phyloP scores from a whole-genome alignment of 2,797 vertebrate genomes.

The Chromis chromis region DNA sequence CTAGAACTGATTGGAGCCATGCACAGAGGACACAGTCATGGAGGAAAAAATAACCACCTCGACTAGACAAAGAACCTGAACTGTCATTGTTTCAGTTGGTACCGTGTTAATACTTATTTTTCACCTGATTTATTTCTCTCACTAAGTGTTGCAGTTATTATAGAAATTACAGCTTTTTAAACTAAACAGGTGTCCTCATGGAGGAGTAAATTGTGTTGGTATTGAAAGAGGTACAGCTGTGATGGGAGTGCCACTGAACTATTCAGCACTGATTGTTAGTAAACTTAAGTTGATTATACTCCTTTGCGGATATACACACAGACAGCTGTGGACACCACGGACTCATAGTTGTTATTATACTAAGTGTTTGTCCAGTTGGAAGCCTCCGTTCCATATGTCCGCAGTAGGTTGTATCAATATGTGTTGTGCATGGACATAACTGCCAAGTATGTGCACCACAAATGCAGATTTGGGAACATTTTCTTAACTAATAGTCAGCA shows the following conservation, averaged over 20 bases:
- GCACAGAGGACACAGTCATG: conserved; percentile 19
- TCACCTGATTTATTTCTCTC: background rate
- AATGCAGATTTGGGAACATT: too few species aligned
- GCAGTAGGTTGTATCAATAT: too few species aligned
- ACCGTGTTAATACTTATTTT: background rate
- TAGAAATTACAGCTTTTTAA: background rate
- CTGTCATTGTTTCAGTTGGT: background rate
- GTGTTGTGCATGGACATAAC: too few species aligned
- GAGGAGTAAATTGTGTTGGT: background rate
- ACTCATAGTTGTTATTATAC: too few species aligned
- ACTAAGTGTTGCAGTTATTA: background rate
- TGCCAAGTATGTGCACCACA: too few species aligned
- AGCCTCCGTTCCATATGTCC: too few species aligned
- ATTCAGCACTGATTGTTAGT: too few species aligned
- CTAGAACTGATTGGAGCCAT: conserved; percentile 25
- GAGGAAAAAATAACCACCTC: conserved; percentile 27
- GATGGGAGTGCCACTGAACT: background rate
- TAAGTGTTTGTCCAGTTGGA: too few species aligned
- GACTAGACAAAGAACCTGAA: conserved; percentile 5
- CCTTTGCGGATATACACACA: too few species aligned
- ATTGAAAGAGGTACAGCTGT: background rate
- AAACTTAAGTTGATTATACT: too few species aligned
- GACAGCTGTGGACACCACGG: too few species aligned
- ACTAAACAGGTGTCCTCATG: background rate
- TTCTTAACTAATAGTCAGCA: too few species aligned